These are phyloP conservation scores for Gallirallus australis DNA, from an alignment of 2,797 vertebrate species.

Conservation along the genomic window DNA sequence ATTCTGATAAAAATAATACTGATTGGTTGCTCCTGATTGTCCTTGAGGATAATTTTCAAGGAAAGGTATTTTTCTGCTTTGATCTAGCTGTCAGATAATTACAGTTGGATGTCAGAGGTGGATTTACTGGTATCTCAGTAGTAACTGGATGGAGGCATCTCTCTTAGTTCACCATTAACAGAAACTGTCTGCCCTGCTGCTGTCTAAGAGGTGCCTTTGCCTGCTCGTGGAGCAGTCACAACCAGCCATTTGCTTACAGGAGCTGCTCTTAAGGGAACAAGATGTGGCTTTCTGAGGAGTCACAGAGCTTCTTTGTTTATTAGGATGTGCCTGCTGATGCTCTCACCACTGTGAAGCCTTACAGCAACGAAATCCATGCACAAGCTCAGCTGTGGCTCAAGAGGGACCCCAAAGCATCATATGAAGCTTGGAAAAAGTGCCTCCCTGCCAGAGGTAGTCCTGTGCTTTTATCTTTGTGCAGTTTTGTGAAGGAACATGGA, in stretches of 20 bases:
- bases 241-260: neutral
- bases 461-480: neutral
- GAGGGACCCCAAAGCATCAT: slow-evolving; percentile 96
- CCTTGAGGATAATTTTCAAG: neutral
- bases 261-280: neutral
- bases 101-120: neutral
- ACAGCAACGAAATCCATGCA: slow-evolving; percentile 98
- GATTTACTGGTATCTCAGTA: neutral
- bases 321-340: slow-evolving; percentile 94
- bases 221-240: neutral
- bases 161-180: neutral
- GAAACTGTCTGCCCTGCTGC: neutral
- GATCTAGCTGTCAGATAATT: neutral
- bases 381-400: slow-evolving; percentile 99
- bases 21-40: neutral
- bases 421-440: slow-evolving; percentile 98
- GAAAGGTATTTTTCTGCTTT: neutral
- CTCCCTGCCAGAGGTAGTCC: slow-evolving; percentile 92
- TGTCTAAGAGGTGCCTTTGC: neutral
- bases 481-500: neutral
- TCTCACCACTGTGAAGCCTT: slow-evolving; percentile 95
- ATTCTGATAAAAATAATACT: neutral
- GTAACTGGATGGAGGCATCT: neutral
- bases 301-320: neutral
- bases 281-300: neutral